Percentiles rank a stretch among this genome's conserved stretches.
Evolutionary conservation across 2,888 invertebrate genomes (phyloP).

Genomic region (Patella pellucida): DNA sequence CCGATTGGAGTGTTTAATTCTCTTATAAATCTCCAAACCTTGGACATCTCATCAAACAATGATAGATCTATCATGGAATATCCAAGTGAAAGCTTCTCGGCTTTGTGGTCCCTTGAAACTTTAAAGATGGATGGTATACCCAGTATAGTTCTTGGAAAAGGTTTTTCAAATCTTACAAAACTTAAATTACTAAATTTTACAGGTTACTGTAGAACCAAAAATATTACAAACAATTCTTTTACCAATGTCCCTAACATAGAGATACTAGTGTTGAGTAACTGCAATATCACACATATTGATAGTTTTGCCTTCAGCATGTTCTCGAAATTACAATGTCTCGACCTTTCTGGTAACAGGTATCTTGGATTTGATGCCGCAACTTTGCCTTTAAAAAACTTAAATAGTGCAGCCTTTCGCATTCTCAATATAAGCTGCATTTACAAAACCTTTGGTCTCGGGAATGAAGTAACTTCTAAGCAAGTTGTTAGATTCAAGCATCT

Average conservation of each 20-base stretch:
- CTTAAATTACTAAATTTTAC: conserved; percentile 2
- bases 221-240: not conserved
- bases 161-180: conserved; percentile 6
- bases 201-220: conserved; percentile 7
- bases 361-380: conserved; percentile 9
- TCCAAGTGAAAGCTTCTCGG: not conserved
- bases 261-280: conserved; percentile 2
- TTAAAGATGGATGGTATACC: conserved; percentile 10
- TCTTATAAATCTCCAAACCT: not conserved
- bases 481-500: not conserved
- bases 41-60: not conserved
- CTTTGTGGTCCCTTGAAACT: not conserved
- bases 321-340: not conserved
- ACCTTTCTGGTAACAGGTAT: not conserved
- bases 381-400: not conserved
- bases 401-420: not conserved
- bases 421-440: not conserved
- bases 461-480: not conserved
- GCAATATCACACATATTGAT: not conserved
- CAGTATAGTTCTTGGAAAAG: not conserved
- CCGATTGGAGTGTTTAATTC: not conserved
- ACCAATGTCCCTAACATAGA: not conserved
- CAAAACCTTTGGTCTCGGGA: not conserved
- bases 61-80: not conserved
- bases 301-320: not conserved